Evolutionary conservation across 2,888 invertebrate species (phyloP), one percentile per base, ranked within the genome.

Genomic region (Parochlus steinenii): DNA sequence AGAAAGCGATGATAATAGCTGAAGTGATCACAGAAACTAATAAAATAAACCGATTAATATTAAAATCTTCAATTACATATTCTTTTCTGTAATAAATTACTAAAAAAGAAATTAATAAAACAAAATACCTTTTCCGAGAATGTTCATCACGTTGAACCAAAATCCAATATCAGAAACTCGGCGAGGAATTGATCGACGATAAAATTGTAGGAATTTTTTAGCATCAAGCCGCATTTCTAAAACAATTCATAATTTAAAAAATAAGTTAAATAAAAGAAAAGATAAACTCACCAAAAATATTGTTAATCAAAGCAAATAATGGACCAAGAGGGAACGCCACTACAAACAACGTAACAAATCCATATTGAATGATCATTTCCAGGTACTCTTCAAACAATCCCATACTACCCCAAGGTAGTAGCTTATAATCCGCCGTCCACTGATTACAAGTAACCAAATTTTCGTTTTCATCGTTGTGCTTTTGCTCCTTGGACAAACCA

Each of bases 281-380:
- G n/a, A n/a, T n/a, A n/a, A n/a, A n/a, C n/a, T n/a, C n/a, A n/a
- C n/a, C n/a, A 30, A 87, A 58, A 15, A 83, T 64, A 53, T 87
- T 87, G 54, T 85, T 86, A 18, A 81, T 56, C 23, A 86, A 58
- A 2, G 85, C 83, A 55, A 85, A 75, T 2, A 86, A 54, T 2
- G 86, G 86, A 0, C 82, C 86, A 41, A 87, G 52, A 0, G 86
- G 86, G 56, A 87, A 86, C 2, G 85, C 85, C 20, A 80, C 72
- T 17, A 85, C 83, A 49, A 87, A 87, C 27, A 87, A 65, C 1
- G 82, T 85, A 6, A 24, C 27, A 18, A 8, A 27, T 20, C 32
- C 30, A 2, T 17, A 39, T 28, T 14, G 48, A 62, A 55, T 52
- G 79, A 80, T 73, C 82, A 87, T 85, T 66, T 86, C 85, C 36